phyloP scores from a whole-genome alignment of 2,113 vertebrate genomes.

The Ascaphus truei region DNA sequence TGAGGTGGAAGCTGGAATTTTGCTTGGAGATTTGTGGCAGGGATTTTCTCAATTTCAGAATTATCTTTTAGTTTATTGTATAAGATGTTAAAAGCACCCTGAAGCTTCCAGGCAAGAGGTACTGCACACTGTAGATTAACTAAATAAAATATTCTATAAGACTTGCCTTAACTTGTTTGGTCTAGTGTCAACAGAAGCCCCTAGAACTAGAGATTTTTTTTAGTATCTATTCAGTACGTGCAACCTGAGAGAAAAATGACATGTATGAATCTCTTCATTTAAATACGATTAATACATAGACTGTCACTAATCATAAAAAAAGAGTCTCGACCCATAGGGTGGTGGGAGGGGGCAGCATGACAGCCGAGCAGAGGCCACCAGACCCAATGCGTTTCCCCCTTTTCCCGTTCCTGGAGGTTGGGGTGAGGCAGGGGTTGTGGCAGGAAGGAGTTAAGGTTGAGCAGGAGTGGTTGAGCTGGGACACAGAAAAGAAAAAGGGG shows the following conservation, averaged over 20 bases:
- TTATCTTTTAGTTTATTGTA: not conserved
- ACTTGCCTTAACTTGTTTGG: slow-evolving; percentile 6
- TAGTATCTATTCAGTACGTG: not conserved
- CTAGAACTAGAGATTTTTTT: not conserved
- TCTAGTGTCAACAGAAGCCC: not conserved
- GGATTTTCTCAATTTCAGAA: slow-evolving; percentile 3
- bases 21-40: not conserved
- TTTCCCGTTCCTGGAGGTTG: no score
- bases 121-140: not conserved
- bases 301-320: not conserved
- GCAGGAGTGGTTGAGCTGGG: no score
- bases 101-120: not conserved
- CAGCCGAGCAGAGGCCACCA: no score
- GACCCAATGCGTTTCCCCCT: no score
- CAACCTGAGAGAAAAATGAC: not conserved
- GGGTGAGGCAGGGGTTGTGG: no score
- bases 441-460: no score
- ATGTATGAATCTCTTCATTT: not conserved
- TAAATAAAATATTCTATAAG: not conserved
- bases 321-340: no score
- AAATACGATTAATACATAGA: not conserved
- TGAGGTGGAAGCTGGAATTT: not conserved
- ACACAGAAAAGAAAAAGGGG: no score
- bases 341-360: no score
- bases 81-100: slow-evolving; percentile 15